Evolutionary conservation across 2,888 invertebrate genomes (phyloP), one percentile per base, ranked within the genome.

Genomic region (Anoplius nigerrimus): DNA sequence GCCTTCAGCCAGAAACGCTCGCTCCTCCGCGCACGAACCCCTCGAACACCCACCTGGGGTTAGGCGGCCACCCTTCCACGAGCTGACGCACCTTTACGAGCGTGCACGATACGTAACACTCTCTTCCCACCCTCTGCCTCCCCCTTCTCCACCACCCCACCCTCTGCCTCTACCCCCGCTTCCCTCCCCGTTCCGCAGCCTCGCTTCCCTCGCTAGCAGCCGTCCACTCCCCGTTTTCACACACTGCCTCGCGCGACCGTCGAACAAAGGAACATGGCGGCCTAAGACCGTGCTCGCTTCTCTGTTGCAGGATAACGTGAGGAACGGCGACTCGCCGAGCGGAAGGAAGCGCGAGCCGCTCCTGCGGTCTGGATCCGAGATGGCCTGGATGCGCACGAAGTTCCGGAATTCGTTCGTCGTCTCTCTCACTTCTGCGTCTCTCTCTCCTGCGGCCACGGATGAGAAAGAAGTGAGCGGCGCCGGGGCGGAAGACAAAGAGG

Each of bases 371-470:
- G 76, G 72, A 66, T 78, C 72, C 76, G 74, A 78, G 76, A 78
- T 77, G 74, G 66, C 56, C n/a, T n/a, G n/a, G n/a, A n/a, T n/a
- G 68, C 74, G 67, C 76, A 65, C 60, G 75, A 76, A 72, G 78
- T 74, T 75, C 69, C 68, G 67, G 72, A 75, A 82, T 82, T 83
- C 82, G 79, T 74, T 76, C 78, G 72, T 72, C 76, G 74, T 76
- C 78, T 71, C 67, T 70, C 63, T 65, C 70, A 59, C 24, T 4
- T 24, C 24, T 6, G 24, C 24, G 24, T 6, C 24, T 6, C 24
- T 2, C 24, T 2, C 24, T 6, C 24, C 24, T 4, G 3, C 3
- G 3, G 3, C 34, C 34, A 13, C 74, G 61, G 27, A 48, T 13
- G 27, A 21, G 43, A 46, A 27, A 46, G 13, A 34, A 1, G 46